A percentile compares a stretch with the other conserved stretches of the same genome.
Conservation (phyloP, 37 sponge, comb jelly and placozoan genomes). For the Petrosia ficiformis region DNA sequence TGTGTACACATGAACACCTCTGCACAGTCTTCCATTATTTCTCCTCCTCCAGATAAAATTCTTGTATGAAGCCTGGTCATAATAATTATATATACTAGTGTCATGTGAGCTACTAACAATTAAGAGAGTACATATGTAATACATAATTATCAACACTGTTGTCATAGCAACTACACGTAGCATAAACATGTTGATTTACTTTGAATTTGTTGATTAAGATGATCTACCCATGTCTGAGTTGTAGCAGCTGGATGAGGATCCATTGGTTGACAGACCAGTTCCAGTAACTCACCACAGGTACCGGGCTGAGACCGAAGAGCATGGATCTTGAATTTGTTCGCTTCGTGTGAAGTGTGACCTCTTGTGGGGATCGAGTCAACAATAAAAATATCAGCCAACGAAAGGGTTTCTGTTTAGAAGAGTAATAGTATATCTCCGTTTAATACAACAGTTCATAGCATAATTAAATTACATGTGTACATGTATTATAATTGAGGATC, state of each 20-base stretch:
- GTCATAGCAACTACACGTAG: too few species aligned
- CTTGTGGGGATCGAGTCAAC: conserved; percentile 12
- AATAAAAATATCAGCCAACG: conserved; percentile 42
- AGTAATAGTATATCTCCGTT: background rate
- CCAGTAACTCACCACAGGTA: conserved; percentile 19
- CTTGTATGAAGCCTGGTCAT: too few species aligned
- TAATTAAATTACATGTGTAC: too few species aligned
- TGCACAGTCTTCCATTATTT: too few species aligned
- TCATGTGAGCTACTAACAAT: too few species aligned
- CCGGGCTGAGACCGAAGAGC: conserved; percentile 50
- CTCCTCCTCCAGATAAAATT: too few species aligned
- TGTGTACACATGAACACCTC: too few species aligned
- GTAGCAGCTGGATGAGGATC: conserved; percentile 13
- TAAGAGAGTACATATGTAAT: too few species aligned
- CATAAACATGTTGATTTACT: conserved; percentile 34
- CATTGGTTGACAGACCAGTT: conserved; percentile 28
- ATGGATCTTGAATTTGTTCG: conserved; percentile 37
- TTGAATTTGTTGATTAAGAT: conserved; percentile 48
- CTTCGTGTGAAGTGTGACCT: background rate
- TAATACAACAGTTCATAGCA: too few species aligned
- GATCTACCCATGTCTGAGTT: conserved; percentile 50
- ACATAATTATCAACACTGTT: too few species aligned
- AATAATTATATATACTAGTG: too few species aligned
- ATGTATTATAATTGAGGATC: too few species aligned
- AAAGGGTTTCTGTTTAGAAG: conserved; percentile 7